These are phyloP conservation scores for Atherix ibis DNA, from an alignment of 2,888 invertebrate species.

Conservation along the genomic window DNA sequence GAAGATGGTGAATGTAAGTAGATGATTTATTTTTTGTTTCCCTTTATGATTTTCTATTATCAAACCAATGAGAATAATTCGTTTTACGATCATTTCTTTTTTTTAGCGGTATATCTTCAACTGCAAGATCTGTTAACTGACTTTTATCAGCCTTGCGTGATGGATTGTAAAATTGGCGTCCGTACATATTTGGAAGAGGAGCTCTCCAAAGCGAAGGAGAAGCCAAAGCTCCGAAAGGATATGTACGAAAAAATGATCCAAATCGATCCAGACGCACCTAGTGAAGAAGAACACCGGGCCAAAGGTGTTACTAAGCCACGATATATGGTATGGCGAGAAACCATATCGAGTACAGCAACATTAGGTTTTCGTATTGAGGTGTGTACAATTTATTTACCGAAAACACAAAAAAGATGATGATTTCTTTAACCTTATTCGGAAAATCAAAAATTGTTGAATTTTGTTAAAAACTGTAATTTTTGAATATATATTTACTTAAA, in stretches of 20 bases:
- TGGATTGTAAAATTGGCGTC: constrained; percentile 94
- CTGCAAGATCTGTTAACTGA: constrained; percentile 83
- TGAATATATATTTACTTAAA: constrained; percentile 9
- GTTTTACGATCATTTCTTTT: no score
- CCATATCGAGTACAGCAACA: constrained; percentile 91
- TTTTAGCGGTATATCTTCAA: constrained; percentile 58
- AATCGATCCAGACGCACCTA: constrained; percentile 77
- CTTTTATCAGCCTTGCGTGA: constrained; percentile 84
- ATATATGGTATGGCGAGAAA: constrained; percentile 92
- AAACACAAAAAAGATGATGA: not conserved
- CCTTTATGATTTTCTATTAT: no score
- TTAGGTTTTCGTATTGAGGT: constrained; percentile 89
- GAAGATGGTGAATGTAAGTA: constrained; percentile 59
- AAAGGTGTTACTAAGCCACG: constrained; percentile 90
- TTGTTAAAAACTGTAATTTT: not conserved
- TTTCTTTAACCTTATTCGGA: not conserved
- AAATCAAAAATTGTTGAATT: not conserved
- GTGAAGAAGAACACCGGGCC: constrained; percentile 73
- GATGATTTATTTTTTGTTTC: constrained; percentile 1
- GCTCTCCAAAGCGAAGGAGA: constrained; percentile 85
- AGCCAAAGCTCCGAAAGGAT: constrained; percentile 82
- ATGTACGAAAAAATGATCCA: constrained; percentile 98
- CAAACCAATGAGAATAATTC: no score
- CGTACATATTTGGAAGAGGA: constrained; percentile 91
- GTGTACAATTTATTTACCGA: no score